Evolutionary conservation across 1,140 invertebrate genomes (phyloP).

Genomic region (Pseudomyrmex gracilis): DNA sequence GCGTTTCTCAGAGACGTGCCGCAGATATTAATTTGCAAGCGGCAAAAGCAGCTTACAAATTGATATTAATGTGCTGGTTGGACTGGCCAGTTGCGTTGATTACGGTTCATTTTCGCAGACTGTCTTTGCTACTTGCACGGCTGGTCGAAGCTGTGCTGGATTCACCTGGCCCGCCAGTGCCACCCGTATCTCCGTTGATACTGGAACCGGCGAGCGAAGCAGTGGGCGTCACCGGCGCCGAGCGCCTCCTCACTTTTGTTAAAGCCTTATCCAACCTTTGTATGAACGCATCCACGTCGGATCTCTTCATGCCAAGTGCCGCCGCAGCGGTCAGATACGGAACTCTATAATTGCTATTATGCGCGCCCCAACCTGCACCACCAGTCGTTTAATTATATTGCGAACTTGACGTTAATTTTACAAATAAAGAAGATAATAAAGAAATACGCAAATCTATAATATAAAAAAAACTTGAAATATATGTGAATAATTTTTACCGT

Average conservation of each 20-base stretch:
- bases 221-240: constrained; percentile 85
- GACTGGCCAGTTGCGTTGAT: constrained; percentile 84
- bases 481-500: neutral
- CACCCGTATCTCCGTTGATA: constrained; percentile 82
- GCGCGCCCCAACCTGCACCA: constrained; percentile 89
- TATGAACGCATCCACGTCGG: constrained; percentile 89
- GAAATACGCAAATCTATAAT: constrained; percentile 9
- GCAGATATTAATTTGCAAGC: constrained; percentile 63
- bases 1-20: constrained; percentile 60
- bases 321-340: constrained; percentile 91
- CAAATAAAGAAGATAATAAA: neutral
- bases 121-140: constrained; percentile 87
- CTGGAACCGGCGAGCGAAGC: constrained; percentile 82
- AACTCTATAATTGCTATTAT: constrained; percentile 87
- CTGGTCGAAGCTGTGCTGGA: constrained; percentile 86
- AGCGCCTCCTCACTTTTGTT: constrained; percentile 85
- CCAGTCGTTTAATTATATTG: constrained; percentile 68
- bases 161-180: constrained; percentile 81
- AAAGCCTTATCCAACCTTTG: constrained; percentile 88
- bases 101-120: constrained; percentile 86
- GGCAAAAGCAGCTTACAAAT: constrained; percentile 75
- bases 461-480: neutral
- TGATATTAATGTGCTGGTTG: constrained; percentile 83
- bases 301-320: constrained; percentile 89
- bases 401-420: neutral